phyloP scores from a whole-genome alignment of 2,797 vertebrate genomes.

The Sebastiscus albofasciatus region DNA sequence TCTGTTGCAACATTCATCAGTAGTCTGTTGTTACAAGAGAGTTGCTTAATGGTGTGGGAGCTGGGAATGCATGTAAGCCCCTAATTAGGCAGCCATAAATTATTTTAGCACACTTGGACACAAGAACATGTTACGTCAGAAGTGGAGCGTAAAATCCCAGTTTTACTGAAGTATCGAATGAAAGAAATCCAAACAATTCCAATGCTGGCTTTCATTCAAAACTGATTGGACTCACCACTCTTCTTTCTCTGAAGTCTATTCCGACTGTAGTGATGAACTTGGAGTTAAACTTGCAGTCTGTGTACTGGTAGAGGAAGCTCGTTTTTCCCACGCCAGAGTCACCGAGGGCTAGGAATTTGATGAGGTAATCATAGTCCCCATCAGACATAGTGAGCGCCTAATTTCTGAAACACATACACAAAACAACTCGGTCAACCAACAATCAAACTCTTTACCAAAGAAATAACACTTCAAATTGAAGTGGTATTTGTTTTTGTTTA shows the following conservation, averaged over 20 bases:
- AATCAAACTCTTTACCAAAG: background rate
- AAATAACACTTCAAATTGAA: background rate
- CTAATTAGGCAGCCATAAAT: conserved; percentile 19
- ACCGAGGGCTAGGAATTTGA: conserved; percentile 98
- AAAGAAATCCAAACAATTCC: background rate
- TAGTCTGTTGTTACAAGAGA: conserved; percentile 39
- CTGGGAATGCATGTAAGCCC: conserved; percentile 45
- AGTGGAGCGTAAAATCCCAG: background rate
- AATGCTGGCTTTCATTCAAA: background rate
- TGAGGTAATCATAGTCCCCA: conserved; percentile 99
- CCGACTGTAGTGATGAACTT: conserved; percentile 99
- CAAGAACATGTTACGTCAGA: background rate
- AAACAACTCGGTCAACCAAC: conserved; percentile 17
- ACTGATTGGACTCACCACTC: conserved; percentile 88
- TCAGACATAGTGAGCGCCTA: conserved; percentile 92
- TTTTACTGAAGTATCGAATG: background rate
- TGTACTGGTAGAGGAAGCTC: conserved; percentile 97
- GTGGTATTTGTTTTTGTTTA: background rate
- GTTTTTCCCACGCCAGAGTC: conserved; percentile 99
- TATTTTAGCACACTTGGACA: background rate
- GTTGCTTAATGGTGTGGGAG: conserved; percentile 37
- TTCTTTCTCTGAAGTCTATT: conserved; percentile 98
- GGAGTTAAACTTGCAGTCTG: conserved; percentile 96
- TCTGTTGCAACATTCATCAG: conserved; percentile 45
- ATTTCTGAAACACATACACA: conserved; percentile 78